Evolutionary conservation across 2,113 vertebrate species (phyloP), one percentile per base, ranked within the genome.

Genomic region (Acrocephalus kingi): DNA sequence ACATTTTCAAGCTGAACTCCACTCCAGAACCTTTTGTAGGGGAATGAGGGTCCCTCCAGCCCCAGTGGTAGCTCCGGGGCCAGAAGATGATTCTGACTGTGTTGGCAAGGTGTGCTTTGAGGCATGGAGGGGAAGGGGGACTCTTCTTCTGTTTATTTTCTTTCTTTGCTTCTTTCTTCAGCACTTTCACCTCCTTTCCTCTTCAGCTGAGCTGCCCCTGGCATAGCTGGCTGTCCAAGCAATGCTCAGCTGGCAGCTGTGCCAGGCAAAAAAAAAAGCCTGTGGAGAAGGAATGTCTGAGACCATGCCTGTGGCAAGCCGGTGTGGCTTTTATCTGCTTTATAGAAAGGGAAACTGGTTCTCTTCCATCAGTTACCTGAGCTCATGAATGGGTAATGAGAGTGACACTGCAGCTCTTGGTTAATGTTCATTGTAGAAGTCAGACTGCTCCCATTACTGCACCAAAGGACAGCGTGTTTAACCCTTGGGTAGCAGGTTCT

Each of bases 21-120:
- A 14, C 7, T 17, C 30, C 25, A 25, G 58, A 69, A 35, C 27
- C 15, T 78, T 75, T 41, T 15, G 30, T 7, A 66, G 41, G 16
- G 46, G 9, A 41, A 24, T 18, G 37, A 64, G 69, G 30, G 20
- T 58, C 9, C 24, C 9, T 52, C 67, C 41, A 69, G 33, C 18
- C 37, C 18, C 52, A 59, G 35, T 19, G 35, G 18, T 7, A 19
- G 8, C 0, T 0, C 17, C 1, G 0, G 33, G 31, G 43, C 11
- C 39, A 63, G 43, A 63, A 46, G 48, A 31, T 30, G 43, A 18
- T 51, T 16, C 11, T 0, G 0, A 6, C 12, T 52, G 31, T 46
- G 56, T 90, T 68, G 21, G 14, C 58, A 85, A 39, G 20, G 31
- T 31, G 23, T 86, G 30, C 21, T 43, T 9, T 2, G 10, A 41